Conservation (phyloP, 2,797 vertebrate genomes). For the Hoplostethus mediterraneus region DNA sequence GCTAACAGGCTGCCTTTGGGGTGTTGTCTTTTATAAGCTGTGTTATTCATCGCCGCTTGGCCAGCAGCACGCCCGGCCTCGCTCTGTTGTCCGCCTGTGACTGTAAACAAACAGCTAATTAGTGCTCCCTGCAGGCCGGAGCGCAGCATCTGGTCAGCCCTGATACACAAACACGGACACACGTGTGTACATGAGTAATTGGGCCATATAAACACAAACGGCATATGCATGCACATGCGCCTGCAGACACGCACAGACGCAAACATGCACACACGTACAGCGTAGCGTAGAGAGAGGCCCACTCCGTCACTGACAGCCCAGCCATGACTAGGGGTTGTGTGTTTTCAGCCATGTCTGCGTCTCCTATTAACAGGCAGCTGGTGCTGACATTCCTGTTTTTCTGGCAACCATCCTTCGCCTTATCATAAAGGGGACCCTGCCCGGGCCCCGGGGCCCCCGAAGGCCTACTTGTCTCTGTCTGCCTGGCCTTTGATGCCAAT, state of each 20-base stretch:
- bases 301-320: not conserved
- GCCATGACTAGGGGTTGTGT: not conserved
- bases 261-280: not conserved
- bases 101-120: constrained; percentile 76
- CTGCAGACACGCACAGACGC: not conserved
- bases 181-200: not conserved
- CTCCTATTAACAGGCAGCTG: not conserved
- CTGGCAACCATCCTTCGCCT: constrained; percentile 40
- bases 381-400: constrained; percentile 53
- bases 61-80: constrained; percentile 57
- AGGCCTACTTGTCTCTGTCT: constrained; percentile 42
- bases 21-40: constrained; percentile 62
- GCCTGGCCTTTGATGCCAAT: constrained; percentile 64
- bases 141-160: constrained; percentile 69
- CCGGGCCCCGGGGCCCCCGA: constrained; percentile 30
- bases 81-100: constrained; percentile 66
- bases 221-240: no score
- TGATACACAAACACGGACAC: constrained; percentile 5
- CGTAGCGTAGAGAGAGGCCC: not conserved
- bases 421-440: constrained; percentile 52
- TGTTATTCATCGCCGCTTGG: constrained; percentile 57
- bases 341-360: constrained; percentile 10
- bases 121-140: constrained; percentile 69
- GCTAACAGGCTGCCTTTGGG: constrained; percentile 51
- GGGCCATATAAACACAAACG: no score